phyloP scores from a whole-genome alignment of 2,888 invertebrate genomes.

The Parnassius glacialis region DNA sequence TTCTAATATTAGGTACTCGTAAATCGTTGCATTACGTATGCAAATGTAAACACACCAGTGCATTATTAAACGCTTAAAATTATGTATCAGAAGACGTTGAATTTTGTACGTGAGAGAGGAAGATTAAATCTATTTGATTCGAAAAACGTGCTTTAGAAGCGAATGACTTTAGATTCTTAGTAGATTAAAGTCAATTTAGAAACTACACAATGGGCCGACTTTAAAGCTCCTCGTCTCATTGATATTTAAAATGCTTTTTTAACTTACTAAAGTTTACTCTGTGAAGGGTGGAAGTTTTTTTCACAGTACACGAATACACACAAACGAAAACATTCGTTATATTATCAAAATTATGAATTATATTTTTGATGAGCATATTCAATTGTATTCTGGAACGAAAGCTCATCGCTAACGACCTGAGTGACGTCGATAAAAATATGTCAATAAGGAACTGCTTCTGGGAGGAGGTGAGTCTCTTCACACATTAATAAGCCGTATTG shows the following conservation, averaged over 20 bases:
- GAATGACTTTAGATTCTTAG: constrained; percentile 67
- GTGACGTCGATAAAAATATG: constrained; percentile 69
- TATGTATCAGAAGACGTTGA: constrained; percentile 47
- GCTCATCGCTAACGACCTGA: constrained; percentile 68
- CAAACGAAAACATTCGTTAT: constrained; percentile 41
- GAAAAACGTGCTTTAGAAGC: constrained; percentile 68
- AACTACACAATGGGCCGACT: constrained; percentile 47
- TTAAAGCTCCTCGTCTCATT: constrained; percentile 48
- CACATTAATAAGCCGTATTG: constrained; percentile 77
- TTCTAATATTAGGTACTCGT: constrained; percentile 4
- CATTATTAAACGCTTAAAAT: constrained; percentile 71
- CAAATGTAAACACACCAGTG: constrained; percentile 48
- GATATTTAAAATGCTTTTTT: constrained; percentile 49
- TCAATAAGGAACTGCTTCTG: constrained; percentile 51
- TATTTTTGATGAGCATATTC: constrained; percentile 73
- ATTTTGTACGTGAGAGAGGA: constrained; percentile 59
- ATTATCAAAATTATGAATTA: constrained; percentile 68
- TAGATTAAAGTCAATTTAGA: constrained; percentile 66
- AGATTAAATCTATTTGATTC: constrained; percentile 74
- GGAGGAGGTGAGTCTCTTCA: constrained; percentile 73
- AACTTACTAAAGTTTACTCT: constrained; percentile 42
- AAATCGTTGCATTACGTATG: constrained; percentile 14
- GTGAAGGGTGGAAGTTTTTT: constrained; percentile 34
- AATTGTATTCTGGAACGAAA: constrained; percentile 74
- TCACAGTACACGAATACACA: constrained; percentile 36